Percentiles rank a stretch among this genome's conserved stretches.
phyloP scores from a whole-genome alignment of 2,888 invertebrate species.

The Drosophila ustulata region DNA sequence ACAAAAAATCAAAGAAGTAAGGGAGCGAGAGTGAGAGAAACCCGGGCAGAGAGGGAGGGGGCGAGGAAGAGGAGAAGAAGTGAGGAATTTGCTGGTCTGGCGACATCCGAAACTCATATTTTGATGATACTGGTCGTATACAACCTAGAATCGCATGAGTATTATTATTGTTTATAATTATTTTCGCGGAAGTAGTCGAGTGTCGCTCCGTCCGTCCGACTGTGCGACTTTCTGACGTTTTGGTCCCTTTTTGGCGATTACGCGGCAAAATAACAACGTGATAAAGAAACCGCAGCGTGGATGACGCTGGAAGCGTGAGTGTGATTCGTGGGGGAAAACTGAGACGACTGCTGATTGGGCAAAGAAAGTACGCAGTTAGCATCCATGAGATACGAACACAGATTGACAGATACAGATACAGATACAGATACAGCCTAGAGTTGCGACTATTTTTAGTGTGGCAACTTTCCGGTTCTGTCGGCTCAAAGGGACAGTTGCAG shows the following conservation, averaged over 20 bases:
- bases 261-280: constrained; percentile 42
- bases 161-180: constrained; percentile 53
- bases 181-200: constrained; percentile 59
- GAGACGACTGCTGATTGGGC: constrained; percentile 45
- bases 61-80: background rate
- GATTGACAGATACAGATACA: background rate
- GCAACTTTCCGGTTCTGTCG: constrained; percentile 42
- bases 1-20: constrained; percentile 5
- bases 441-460: constrained; percentile 45
- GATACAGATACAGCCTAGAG: background rate
- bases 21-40: background rate
- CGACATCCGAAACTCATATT: constrained; percentile 58
- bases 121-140: constrained; percentile 4
- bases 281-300: constrained; percentile 43
- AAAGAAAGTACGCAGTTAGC: constrained; percentile 60
- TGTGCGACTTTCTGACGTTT: constrained; percentile 7
- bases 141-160: constrained; percentile 18
- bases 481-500: constrained; percentile 36
- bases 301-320: constrained; percentile 25
- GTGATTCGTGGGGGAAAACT: constrained; percentile 17
- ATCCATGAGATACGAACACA: constrained; percentile 18
- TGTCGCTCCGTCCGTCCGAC: constrained; percentile 4
- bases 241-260: constrained; percentile 51
- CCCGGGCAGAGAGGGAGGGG: background rate
- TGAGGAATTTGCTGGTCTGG: constrained; percentile 57